Evolutionary conservation across 53 echinoderm and acorn worm species (phyloP).

Genomic region (Luidia sarsii): DNA sequence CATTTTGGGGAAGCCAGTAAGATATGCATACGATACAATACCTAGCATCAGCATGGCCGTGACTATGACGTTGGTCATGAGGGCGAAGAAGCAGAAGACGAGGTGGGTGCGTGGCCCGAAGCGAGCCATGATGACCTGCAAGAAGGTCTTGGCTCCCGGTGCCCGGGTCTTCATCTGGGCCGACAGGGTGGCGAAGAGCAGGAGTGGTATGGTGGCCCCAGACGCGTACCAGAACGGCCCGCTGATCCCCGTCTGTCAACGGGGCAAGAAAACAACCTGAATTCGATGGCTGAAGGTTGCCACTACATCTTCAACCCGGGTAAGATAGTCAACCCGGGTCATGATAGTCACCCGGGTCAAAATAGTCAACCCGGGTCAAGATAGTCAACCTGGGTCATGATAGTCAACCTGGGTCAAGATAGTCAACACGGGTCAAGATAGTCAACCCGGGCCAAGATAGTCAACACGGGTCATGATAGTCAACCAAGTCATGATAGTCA

Average conservation of each 20-base stretch:
- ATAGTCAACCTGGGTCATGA: too few relatives aligned
- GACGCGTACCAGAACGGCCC: constrained; percentile 99
- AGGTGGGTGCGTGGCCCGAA: constrained; percentile 86
- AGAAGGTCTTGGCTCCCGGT: constrained; percentile 96
- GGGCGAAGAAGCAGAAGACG: constrained; percentile 90
- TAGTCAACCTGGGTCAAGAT: too few relatives aligned
- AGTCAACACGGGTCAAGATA: too few relatives aligned
- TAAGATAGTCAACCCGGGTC: too few relatives aligned
- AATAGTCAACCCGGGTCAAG: too few relatives aligned
- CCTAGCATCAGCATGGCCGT: constrained; percentile 98
- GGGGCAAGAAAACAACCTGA: neutral
- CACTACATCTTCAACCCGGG: too few relatives aligned
- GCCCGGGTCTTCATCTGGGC: constrained; percentile 94
- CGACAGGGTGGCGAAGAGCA: constrained; percentile 91
- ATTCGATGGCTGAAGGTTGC: neutral
- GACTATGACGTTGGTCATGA: constrained; percentile 92
- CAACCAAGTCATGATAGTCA: too few relatives aligned
- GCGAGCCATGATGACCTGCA: constrained; percentile 94
- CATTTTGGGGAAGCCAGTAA: neutral
- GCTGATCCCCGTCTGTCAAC: constrained; percentile 93
- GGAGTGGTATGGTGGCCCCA: constrained; percentile 89
- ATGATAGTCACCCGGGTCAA: too few relatives aligned
- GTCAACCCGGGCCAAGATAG: too few relatives aligned
- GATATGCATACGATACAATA: too few relatives aligned
- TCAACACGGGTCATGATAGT: too few relatives aligned